A percentile compares a stretch with the other conserved stretches of the same genome.
Conservation (phyloP, 2,797 vertebrate genomes). For the Lycodopsis pacificus region DNA sequence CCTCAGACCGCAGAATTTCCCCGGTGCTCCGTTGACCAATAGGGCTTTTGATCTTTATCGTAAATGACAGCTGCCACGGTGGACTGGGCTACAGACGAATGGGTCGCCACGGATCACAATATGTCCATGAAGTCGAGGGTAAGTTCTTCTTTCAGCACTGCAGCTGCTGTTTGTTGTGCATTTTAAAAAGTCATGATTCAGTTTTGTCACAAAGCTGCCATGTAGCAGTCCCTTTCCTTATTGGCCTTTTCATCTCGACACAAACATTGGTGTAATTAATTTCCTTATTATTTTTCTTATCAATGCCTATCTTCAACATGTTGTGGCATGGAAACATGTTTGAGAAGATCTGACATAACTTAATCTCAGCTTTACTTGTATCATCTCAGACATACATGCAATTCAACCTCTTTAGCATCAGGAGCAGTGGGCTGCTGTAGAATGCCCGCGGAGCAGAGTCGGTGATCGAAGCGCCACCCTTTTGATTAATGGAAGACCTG, state of each 20-base stretch:
- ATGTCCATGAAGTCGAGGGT: constrained; percentile 31
- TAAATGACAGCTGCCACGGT: constrained; percentile 61
- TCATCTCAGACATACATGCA: too few species aligned
- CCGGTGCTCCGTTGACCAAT: constrained; percentile 44
- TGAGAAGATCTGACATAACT: too few species aligned
- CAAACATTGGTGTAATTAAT: background rate
- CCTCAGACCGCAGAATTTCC: constrained; percentile 32
- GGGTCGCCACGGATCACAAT: constrained; percentile 39
- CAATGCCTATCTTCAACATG: too few species aligned
- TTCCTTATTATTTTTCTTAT: background rate
- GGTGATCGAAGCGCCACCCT: too few species aligned
- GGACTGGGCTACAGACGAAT: constrained; percentile 51
- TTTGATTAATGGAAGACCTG: too few species aligned
- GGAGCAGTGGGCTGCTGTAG: too few species aligned
- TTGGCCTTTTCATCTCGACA: constrained; percentile 9
- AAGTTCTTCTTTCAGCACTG: background rate
- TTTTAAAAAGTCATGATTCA: constrained; percentile 31
- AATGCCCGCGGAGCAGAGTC: too few species aligned
- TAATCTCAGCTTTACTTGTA: too few species aligned
- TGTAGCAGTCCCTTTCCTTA: background rate
- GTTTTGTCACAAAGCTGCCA: background rate
- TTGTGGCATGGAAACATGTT: too few species aligned
- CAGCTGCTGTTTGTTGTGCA: constrained; percentile 30
- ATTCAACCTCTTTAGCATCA: too few species aligned
- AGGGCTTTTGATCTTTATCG: constrained; percentile 63